Base-by-base conservation (phyloP, 2,888 invertebrate species). In the Heliconius erato region DNA sequence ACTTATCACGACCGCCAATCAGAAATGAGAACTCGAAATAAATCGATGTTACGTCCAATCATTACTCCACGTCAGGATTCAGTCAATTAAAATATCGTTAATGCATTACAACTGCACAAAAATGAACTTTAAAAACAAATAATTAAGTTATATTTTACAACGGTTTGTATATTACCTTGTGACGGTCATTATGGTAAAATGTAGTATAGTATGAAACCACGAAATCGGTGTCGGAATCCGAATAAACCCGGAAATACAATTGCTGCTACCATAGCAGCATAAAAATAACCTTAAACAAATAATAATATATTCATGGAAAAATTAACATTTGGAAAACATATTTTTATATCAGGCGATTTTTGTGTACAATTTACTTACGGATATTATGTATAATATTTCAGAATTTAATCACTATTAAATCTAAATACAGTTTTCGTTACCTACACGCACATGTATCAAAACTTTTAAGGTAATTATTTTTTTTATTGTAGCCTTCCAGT, bases 1-100 rank as follows among this genome's bases (percentile, higher is more conserved):
- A 94, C 92, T 95, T 95, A 96, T 96, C 95, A 90, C 92, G 89
- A 93, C 95, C 95, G 92, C 96, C 96, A 96, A 96, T 96, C 95
- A 95, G 91, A 94, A 93, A 94, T 93, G 93, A 94, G 95, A 95
- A 95, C 93, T 95, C 93, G 89, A 95, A 95, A 96, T 95, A 95
- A 96, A 96, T 96, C 95, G 95, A 94, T 93, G 95, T 94, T 93
- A 93, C 95, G 93, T 95, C 95, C 95, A 96, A 96, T 95, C 95
- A 96, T 96, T 96, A 96, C 93, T 96, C 95, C 88, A 95, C 92
- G 96, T 96, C 96, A 94, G 94, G 94, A 93, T 95, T 94, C 92
- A 95, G 95, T 95, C 95, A 95, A 96, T 96, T 96, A 96, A 96
- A 96, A 96, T 95, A 95, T 96, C 96, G 95, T 96, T 95, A 96